Evolutionary conservation across 2,797 vertebrate species (phyloP).

Genomic region (Oreortyx pictus): DNA sequence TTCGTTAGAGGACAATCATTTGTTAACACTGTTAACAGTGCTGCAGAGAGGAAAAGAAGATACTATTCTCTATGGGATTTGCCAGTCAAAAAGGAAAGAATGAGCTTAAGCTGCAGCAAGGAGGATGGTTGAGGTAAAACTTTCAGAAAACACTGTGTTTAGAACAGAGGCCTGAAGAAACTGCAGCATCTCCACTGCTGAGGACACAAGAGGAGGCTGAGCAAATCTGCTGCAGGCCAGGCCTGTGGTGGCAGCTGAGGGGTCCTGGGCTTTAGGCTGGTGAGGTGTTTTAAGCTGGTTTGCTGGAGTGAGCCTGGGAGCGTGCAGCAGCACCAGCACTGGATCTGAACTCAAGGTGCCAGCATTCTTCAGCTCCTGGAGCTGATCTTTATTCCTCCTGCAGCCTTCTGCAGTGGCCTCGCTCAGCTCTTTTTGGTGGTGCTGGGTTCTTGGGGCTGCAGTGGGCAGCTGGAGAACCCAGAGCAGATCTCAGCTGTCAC

Average conservation of each 20-base stretch:
- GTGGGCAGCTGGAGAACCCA: not conserved
- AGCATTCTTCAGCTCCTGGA: not conserved
- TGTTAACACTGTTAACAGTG: not conserved
- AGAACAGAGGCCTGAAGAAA: not conserved
- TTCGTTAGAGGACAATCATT: not conserved
- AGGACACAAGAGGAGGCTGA: not conserved
- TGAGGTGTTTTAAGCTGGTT: not conserved
- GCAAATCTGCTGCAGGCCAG: not conserved
- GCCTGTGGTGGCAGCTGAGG: not conserved
- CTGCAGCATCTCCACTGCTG: not conserved
- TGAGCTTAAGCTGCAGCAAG: not conserved
- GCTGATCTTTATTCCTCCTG: not conserved
- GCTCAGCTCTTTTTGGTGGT: not conserved
- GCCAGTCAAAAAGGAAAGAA: not conserved
- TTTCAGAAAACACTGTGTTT: not conserved
- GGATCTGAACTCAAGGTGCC: fast-evolving
- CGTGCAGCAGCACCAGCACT: not conserved
- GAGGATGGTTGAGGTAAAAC: not conserved
- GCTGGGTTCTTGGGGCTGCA: fast-evolving
- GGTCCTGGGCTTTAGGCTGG: fast-evolving
- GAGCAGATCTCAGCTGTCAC: not conserved
- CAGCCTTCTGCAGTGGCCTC: not conserved
- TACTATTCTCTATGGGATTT: not conserved
- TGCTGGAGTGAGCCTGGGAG: not conserved
- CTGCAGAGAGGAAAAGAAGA: not conserved